A percentile compares a stretch with the other conserved stretches of the same genome.
Evolutionary conservation across 2,113 vertebrate species (phyloP).

Genomic region (Microcebus lehilahytsara): DNA sequence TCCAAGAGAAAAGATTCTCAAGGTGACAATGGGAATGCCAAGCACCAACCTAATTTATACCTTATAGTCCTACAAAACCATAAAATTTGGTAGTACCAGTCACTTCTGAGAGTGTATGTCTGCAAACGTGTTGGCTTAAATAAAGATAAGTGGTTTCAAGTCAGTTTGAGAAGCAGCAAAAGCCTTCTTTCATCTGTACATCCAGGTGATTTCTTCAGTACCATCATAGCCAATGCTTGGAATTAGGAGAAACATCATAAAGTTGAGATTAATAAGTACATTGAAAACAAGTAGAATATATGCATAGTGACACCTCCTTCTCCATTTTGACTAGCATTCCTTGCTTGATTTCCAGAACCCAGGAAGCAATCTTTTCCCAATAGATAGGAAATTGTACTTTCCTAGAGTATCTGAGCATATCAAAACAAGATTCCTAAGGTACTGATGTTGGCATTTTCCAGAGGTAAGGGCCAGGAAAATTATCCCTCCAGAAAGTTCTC

Average conservation of each 20-base stretch:
- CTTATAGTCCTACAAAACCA: background rate
- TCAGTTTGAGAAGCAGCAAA: background rate
- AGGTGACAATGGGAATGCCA: no score
- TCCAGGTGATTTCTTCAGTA: no score
- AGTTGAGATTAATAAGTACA: background rate
- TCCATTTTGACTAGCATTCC: background rate
- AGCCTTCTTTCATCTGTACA: background rate
- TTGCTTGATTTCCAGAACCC: background rate
- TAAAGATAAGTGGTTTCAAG: background rate
- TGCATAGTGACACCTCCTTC: background rate
- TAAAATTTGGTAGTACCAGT: background rate
- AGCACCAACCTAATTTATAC: background rate
- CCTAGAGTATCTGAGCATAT: background rate
- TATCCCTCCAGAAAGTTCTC: rapidly evolving
- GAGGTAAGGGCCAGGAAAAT: background rate
- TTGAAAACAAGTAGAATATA: background rate
- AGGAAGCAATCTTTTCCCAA: background rate
- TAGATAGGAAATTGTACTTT: background rate
- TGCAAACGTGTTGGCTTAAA: background rate
- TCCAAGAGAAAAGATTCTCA: background rate
- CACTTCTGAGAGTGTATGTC: background rate
- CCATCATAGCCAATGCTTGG: background rate
- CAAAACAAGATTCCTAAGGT: background rate
- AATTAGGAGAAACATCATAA: background rate
- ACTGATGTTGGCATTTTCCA: background rate